phyloP scores from a whole-genome alignment of 1,140 invertebrate genomes.

The Drosophila lowei region DNA sequence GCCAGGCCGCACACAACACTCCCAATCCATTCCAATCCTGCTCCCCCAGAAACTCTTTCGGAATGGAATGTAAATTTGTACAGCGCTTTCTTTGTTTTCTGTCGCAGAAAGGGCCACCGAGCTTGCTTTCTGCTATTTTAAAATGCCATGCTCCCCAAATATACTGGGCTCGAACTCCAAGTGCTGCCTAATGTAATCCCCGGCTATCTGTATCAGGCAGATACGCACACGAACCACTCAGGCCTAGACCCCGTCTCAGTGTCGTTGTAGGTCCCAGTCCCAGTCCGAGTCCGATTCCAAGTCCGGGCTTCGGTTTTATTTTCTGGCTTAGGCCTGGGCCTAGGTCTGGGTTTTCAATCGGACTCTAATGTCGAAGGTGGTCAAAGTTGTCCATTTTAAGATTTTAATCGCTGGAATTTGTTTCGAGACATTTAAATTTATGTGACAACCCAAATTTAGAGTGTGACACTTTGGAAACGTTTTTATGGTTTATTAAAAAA shows the following conservation, averaged over 20 bases:
- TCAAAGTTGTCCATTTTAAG: constrained; percentile 44
- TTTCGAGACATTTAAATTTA: constrained; percentile 58
- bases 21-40: constrained; percentile 10
- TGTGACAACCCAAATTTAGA: constrained; percentile 69
- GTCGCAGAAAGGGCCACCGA: constrained; percentile 32
- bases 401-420: constrained; percentile 70
- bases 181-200: constrained; percentile 44
- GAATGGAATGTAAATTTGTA: constrained; percentile 66
- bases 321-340: constrained; percentile 1
- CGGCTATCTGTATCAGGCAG: constrained; percentile 44
- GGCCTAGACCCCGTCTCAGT: constrained; percentile 3
- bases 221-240: constrained; percentile 45
- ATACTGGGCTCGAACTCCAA: constrained; percentile 15
- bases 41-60: constrained; percentile 48
- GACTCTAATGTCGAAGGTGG: constrained; percentile 44
- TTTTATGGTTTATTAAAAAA: constrained; percentile 65
- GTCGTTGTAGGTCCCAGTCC: too few species aligned
- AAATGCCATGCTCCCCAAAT: constrained; percentile 22
- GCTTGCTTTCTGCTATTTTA: constrained; percentile 21
- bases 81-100: constrained; percentile 55
- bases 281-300: neutral
- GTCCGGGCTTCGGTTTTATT: constrained; percentile 17
- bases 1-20: too few species aligned
- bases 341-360: constrained; percentile 16
- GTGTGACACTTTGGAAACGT: constrained; percentile 74